Percentiles rank a stretch among this genome's conserved stretches.
phyloP scores from a whole-genome alignment of 2,888 invertebrate genomes.

The Sclerodermus sp. region DNA sequence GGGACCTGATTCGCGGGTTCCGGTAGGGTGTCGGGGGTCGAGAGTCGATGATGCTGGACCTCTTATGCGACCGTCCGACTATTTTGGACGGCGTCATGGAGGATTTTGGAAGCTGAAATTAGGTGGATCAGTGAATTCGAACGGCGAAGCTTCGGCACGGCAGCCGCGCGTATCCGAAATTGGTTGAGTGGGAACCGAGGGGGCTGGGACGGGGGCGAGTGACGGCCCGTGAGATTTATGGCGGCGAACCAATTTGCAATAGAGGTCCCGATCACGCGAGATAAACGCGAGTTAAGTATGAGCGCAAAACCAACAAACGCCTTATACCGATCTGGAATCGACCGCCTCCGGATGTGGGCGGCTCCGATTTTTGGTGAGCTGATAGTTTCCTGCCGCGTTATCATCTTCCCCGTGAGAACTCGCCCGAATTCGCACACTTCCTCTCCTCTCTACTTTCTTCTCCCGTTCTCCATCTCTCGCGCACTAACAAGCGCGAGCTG shows the following conservation, averaged over 20 bases:
- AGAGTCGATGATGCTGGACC: too few species aligned
- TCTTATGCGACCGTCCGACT: too few species aligned
- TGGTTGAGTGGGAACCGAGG: slow-evolving; percentile 6
- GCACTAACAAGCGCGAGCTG: too few species aligned
- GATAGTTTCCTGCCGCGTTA: slow-evolving; percentile 22
- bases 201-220: slow-evolving; percentile 7
- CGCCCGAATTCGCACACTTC: background rate
- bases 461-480: background rate
- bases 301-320: slow-evolving; percentile 33
- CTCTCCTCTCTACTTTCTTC: background rate
- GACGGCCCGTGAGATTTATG: background rate
- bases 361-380: slow-evolving; percentile 20
- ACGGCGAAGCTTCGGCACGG: slow-evolving; percentile 6
- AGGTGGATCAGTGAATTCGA: background rate
- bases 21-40: too few species aligned
- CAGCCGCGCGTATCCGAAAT: slow-evolving; percentile 25
- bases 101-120: background rate
- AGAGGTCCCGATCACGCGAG: slow-evolving; percentile 24
- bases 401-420: slow-evolving; percentile 28
- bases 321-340: slow-evolving; percentile 27
- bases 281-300: slow-evolving; percentile 29
- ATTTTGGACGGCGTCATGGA: too few species aligned
- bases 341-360: slow-evolving; percentile 41
- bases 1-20: too few species aligned
- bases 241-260: slow-evolving; percentile 16